A percentile compares a stretch with the other conserved stretches of the same genome.
These are phyloP conservation scores for Sylvicapra grimmia DNA, from an alignment of 2,113 vertebrate genomes.

Conservation along the genomic window DNA sequence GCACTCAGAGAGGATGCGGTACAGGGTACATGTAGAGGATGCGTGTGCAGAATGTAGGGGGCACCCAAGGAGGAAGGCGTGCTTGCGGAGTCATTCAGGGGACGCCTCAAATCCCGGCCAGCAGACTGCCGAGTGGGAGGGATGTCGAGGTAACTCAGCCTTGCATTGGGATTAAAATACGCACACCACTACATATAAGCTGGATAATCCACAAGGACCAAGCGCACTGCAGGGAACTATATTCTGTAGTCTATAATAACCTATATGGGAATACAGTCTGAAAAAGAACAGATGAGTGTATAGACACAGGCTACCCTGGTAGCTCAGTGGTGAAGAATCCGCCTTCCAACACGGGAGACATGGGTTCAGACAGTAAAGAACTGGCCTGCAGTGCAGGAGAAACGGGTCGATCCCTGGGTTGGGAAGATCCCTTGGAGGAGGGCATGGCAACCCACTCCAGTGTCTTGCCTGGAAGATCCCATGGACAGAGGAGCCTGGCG, in stretches of 20 bases:
- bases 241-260: neutral
- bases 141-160: neutral
- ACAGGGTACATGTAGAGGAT: neutral
- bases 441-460: neutral
- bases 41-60: neutral
- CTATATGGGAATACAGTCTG: neutral
- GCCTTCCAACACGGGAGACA: neutral
- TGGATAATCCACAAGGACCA: neutral
- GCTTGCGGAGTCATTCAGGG: neutral
- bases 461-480: neutral
- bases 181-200: neutral
- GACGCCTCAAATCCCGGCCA: neutral
- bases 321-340: neutral
- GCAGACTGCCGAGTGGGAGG: neutral
- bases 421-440: neutral
- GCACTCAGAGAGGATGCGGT: neutral
- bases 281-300: rapidly evolving
- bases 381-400: neutral
- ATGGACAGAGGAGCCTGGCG: neutral
- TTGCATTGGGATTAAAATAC: rapidly evolving
- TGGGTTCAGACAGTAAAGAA: neutral
- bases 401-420: neutral
- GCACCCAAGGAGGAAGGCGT: neutral
- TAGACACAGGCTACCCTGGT: neutral
- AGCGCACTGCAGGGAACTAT: rapidly evolving